phyloP scores from a whole-genome alignment of 2,113 vertebrate species.

The Clarias macrocephalus region DNA sequence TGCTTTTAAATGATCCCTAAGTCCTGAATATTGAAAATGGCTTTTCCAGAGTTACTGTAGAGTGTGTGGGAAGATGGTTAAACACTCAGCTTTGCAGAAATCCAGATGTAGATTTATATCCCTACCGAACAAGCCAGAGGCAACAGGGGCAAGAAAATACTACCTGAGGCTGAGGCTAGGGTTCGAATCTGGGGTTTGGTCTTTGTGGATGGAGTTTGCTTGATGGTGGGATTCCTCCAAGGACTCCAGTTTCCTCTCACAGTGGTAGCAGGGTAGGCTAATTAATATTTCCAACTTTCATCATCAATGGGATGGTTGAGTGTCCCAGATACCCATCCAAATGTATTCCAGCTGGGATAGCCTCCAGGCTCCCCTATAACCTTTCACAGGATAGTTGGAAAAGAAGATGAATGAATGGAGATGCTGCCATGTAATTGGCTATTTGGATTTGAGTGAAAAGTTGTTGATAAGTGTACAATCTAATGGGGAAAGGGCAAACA shows the following conservation, averaged over 20 bases:
- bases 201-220: too few relatives aligned
- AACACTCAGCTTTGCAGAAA: neutral
- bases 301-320: too few relatives aligned
- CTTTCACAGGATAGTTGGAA: too few relatives aligned
- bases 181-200: neutral
- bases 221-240: too few relatives aligned
- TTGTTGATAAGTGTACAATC: neutral
- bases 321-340: too few relatives aligned
- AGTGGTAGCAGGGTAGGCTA: too few relatives aligned
- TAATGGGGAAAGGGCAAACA: neutral
- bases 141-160: neutral
- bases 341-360: too few relatives aligned
- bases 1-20: neutral
- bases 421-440: neutral
- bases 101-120: neutral
- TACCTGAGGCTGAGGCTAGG: neutral
- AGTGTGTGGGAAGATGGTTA: neutral
- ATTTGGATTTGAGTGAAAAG: neutral
- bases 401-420: too few relatives aligned
- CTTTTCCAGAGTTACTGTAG: constrained; percentile 30
- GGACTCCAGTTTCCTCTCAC: too few relatives aligned
- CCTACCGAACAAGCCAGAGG: neutral
- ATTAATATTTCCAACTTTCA: too few relatives aligned
- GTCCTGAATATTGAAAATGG: constrained; percentile 25
- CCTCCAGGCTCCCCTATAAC: too few relatives aligned